A percentile compares a stretch with the other conserved stretches of the same genome.
Evolutionary conservation across 1,140 invertebrate genomes (phyloP).

Genomic region (Aphelenchoides besseyi): DNA sequence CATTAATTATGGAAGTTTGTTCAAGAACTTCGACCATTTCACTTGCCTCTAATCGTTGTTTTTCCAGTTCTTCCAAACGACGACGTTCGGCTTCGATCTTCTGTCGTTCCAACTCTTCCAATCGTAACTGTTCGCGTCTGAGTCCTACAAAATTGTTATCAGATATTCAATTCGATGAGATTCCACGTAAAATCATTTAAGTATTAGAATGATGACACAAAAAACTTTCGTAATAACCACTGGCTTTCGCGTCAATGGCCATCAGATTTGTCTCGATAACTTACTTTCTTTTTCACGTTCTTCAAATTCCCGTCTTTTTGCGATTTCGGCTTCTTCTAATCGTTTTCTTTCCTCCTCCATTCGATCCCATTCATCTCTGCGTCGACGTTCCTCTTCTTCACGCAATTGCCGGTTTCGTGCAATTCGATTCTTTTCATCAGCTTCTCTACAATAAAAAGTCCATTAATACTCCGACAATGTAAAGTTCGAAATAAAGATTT

Average conservation of each 20-base stretch:
- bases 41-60: constrained; percentile 38
- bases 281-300: constrained; percentile 41
- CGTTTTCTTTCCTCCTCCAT: constrained; percentile 48
- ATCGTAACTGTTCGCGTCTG: constrained; percentile 46
- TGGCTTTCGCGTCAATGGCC: too few relatives aligned
- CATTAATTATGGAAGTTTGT: too few relatives aligned
- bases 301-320: constrained; percentile 47
- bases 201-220: too few relatives aligned
- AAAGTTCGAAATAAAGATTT: too few relatives aligned
- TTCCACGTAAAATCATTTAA: too few relatives aligned
- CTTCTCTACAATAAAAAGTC: too few relatives aligned
- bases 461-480: too few relatives aligned
- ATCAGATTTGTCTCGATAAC: too few relatives aligned
- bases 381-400: constrained; percentile 37
- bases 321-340: constrained; percentile 54
- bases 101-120: constrained; percentile 50
- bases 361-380: constrained; percentile 59
- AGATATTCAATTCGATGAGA: too few relatives aligned
- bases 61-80: constrained; percentile 47
- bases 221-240: too few relatives aligned
- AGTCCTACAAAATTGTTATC: too few relatives aligned
- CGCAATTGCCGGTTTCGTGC: constrained; percentile 28
- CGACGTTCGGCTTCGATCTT: constrained; percentile 50
- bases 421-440: constrained; percentile 34
- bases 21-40: too few relatives aligned